phyloP scores from a whole-genome alignment of 2,113 vertebrate genomes.

The Salvelinus namaycush region DNA sequence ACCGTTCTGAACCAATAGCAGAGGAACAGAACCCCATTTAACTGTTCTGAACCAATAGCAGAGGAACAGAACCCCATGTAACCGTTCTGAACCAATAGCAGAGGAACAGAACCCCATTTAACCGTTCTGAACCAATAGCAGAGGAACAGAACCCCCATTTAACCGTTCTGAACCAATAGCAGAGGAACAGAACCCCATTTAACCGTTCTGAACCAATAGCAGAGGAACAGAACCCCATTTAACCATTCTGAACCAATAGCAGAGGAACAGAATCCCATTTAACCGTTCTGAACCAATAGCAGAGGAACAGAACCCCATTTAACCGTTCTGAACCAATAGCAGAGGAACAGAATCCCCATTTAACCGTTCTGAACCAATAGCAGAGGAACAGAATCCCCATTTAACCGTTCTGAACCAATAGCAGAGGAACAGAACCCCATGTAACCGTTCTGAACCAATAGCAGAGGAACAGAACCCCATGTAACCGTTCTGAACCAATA shows the following conservation, averaged over 20 bases:
- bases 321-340: too few species aligned
- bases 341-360: too few species aligned
- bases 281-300: too few species aligned
- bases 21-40: not conserved
- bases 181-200: conserved; percentile 11
- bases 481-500: conserved; percentile 6
- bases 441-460: too few species aligned
- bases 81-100: conserved; percentile 5
- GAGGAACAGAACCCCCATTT: not conserved
- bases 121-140: conserved; percentile 6
- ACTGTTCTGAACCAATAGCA: conserved; percentile 7
- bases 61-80: conserved; percentile 9
- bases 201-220: not conserved
- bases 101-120: conserved; percentile 10
- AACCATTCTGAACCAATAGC: too few species aligned
- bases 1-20: conserved; percentile 6
- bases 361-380: too few species aligned
- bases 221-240: conserved; percentile 5
- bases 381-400: too few species aligned
- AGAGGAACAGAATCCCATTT: too few species aligned
- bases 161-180: conserved; percentile 3
- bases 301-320: too few species aligned
- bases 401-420: too few species aligned
- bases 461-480: too few species aligned
- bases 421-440: too few species aligned